A percentile compares a stretch with the other conserved stretches of the same genome.
Conservation (phyloP, 2,113 vertebrate species). For the Recurvirostra avosetta region DNA sequence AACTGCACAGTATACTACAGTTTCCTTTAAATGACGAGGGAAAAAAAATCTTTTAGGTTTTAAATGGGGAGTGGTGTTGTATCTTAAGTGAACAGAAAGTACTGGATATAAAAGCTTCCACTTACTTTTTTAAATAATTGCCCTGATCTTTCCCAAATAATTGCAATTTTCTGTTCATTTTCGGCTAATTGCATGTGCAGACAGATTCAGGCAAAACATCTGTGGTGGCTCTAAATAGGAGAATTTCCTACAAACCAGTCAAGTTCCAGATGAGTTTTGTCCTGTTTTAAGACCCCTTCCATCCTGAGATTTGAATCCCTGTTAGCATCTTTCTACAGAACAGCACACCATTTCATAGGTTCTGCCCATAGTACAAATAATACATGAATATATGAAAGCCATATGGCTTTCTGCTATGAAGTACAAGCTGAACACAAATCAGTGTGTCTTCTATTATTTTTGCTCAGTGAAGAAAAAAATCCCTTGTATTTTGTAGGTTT, state of each 20-base stretch:
- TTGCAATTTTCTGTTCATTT: conserved; percentile 16
- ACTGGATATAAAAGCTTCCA: neutral
- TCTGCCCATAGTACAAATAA: neutral
- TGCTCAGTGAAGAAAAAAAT: neutral
- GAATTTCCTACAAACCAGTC: neutral
- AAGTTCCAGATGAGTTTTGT: conserved; percentile 28
- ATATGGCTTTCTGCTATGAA: neutral
- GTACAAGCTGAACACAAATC: neutral
- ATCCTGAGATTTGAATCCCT: neutral
- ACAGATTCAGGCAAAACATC: conserved; percentile 14
- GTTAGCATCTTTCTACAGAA: neutral
- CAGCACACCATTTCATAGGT: neutral
- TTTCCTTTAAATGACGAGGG: neutral
- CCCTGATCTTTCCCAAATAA: neutral
- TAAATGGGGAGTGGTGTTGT: neutral
- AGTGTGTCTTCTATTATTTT: neutral
- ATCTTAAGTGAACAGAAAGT: neutral
- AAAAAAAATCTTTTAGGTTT: neutral
- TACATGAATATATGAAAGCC: neutral
- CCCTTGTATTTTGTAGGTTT: neutral
- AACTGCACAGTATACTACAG: neutral
- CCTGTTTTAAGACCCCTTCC: neutral
- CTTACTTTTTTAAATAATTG: neutral
- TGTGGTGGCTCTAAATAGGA: neutral
- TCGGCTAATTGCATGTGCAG: neutral